Percentiles rank a stretch among this genome's conserved stretches.
These are phyloP conservation scores for Anas platyrhynchos DNA, from an alignment of 2,113 vertebrate species.

Conservation along the genomic window DNA sequence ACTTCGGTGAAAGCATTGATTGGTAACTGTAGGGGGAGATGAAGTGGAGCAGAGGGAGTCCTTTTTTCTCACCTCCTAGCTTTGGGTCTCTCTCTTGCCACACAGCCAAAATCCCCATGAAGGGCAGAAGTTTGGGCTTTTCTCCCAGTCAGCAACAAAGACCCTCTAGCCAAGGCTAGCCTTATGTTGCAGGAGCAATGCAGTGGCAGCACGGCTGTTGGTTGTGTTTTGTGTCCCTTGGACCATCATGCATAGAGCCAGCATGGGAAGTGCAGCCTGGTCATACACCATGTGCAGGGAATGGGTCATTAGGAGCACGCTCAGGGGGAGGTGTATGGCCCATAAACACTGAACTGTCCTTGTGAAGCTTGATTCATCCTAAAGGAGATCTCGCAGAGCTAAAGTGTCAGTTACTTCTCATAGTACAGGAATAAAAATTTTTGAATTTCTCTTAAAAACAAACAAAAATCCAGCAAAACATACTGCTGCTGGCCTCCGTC, in stretches of 20 bases:
- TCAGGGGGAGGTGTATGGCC: background rate
- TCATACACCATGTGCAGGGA: background rate
- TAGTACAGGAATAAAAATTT: background rate
- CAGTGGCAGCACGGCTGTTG: background rate
- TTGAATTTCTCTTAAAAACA: background rate
- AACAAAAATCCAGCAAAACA: background rate
- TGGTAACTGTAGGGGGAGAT: rapidly evolving
- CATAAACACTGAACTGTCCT: background rate
- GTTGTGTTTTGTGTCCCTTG: background rate
- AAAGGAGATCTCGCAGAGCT: background rate
- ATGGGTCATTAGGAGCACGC: rapidly evolving
- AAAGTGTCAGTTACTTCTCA: background rate
- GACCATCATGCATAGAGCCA: rapidly evolving
- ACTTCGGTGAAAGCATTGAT: rapidly evolving
- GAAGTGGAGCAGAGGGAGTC: background rate
- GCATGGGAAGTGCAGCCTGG: background rate
- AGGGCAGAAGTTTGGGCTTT: background rate
- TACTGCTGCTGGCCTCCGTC: background rate
- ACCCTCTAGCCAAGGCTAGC: background rate
- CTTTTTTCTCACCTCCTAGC: background rate
- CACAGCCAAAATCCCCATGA: background rate
- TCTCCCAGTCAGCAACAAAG: background rate
- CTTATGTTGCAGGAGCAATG: background rate
- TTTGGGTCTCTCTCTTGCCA: background rate
- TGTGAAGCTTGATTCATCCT: rapidly evolving